Evolutionary conservation across 1,140 invertebrate species (phyloP), one percentile per base, ranked within the genome.

Genomic region (Dinothrombium tinctorium): DNA sequence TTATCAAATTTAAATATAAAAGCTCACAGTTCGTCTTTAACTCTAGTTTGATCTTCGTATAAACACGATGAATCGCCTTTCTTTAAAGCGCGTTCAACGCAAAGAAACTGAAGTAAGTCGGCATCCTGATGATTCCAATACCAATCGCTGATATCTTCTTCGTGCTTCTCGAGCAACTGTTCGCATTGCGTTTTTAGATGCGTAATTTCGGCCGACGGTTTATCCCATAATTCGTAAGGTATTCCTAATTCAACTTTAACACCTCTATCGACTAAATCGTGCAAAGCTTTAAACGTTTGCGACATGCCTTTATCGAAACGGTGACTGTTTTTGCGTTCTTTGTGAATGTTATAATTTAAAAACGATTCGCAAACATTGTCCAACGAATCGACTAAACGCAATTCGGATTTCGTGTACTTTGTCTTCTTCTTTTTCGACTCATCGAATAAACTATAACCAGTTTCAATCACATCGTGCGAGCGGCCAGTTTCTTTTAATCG

Each of bases 171-270:
- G 4, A 66, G 53, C 44, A 67, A 55, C 21, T 51, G 50, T 47
- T 62, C 64, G 52, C 66, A 68, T 62, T 89, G 78, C 20, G 72
- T 73, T 60, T 94, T 92, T 62, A 96, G 72, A 38, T 80, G 71
- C n/a, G 84, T 84, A 2, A 96, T 78, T 66, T 95, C 87, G 6
- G 78, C 86, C 6, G 86, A 87, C 2, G 89, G 86, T 53, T 83
- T 83, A 54, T 95, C 84, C 89, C 89, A 96, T 42, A 95, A 58
- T 53, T 94, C 87, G 50, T 75, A 73, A 0, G 90, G 90, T 50
- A 95, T 94, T 12, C 87, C 89, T 20, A 96, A 62, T 51, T 94
- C 87, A 1, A 96, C 89, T 63, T 95, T 94, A 0, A 96, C 89
- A 33, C 89, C 89, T 67, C 87, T 94, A 53, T 89, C 72, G 0